phyloP scores from a whole-genome alignment of 2,888 invertebrate species.

The Drosophila rellima region DNA sequence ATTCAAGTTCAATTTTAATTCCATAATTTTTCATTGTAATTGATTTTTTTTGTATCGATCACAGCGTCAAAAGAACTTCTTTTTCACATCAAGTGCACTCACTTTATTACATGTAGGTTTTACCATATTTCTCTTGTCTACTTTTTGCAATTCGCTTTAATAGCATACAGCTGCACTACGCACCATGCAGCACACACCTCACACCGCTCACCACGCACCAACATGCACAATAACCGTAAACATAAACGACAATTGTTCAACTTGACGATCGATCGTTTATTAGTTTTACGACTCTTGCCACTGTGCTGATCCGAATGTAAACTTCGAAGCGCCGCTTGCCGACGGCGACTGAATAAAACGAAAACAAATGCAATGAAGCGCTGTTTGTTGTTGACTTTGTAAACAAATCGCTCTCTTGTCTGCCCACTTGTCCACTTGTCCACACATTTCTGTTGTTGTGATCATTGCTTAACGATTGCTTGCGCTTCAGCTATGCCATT shows the following conservation, averaged over 20 bases:
- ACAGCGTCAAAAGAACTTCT: not conserved
- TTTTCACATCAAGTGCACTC: not conserved
- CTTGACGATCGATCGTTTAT: constrained; percentile 26
- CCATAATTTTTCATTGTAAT: not conserved
- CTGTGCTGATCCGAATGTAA: constrained; percentile 26
- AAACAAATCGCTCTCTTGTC: constrained; percentile 58
- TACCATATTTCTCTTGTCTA: not conserved
- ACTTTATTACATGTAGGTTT: not conserved
- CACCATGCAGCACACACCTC: constrained; percentile 1
- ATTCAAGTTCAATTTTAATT: not conserved
- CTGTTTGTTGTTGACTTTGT: constrained; percentile 57
- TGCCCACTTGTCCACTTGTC: not conserved
- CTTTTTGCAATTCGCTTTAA: constrained; percentile 6
- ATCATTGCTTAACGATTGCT: constrained; percentile 7
- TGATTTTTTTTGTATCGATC: not conserved
- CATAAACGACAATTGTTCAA: constrained; percentile 23
- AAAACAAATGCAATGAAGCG: constrained; percentile 39
- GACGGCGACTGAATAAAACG: constrained; percentile 57
- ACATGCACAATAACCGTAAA: constrained; percentile 21
- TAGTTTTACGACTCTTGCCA: constrained; percentile 32
- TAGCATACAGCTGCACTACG: not conserved
- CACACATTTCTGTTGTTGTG: constrained; percentile 1
- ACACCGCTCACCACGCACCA: not conserved
- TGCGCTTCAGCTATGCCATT: constrained; percentile 11
- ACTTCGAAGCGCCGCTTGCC: constrained; percentile 62